Evolutionary conservation across 2,113 vertebrate species (phyloP), one percentile per base, ranked within the genome.

Genomic region (Falco punctatus): DNA sequence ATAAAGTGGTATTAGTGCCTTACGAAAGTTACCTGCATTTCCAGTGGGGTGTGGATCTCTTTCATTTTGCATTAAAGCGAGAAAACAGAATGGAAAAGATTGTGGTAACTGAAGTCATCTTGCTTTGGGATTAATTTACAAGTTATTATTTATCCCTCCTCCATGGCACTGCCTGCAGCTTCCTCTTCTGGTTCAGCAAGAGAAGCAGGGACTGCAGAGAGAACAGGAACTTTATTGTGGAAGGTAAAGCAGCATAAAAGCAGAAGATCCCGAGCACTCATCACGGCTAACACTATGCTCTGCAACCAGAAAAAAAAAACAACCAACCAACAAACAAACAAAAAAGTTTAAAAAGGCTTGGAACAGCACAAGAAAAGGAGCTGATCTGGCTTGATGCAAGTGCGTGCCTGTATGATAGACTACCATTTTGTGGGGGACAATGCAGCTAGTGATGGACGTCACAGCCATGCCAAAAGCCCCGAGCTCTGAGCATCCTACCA

Each of bases 241-340:
- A 92, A 86, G 32, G 82, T 16, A 86, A 95, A 92, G 61, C 6
- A 26, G 18, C 49, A 30, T 55, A 62, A 87, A 92, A 86, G n/a
- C 33, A 48, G 58, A 90, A 75, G 54, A 87, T 19, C 17, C n/a
- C 28, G 35, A 88, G 44, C 86, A 83, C 15, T 44, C 64, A 52
- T 61, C 30, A 52, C 30, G 23, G 26, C 15, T 88, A 21, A 77
- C 19, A 8, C 3, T 65, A 32, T 61, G 15, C 9, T 90, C 21
- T 78, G 35, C 30, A 80, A 66, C 7, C 9, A 3, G 27, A 10
- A 38, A 6, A 15, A 49, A 61, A 49, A 22, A 81, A 38, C 38
- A 38, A 42, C 58, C n/a, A 27, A 15, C 42, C 9, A 38, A 38
- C 38, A 27, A 30, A 32, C 52, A 15, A 27, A 33, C 21, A 27